Base-by-base conservation (phyloP, 2,113 vertebrate genomes). In the Callospermophilus lateralis region DNA sequence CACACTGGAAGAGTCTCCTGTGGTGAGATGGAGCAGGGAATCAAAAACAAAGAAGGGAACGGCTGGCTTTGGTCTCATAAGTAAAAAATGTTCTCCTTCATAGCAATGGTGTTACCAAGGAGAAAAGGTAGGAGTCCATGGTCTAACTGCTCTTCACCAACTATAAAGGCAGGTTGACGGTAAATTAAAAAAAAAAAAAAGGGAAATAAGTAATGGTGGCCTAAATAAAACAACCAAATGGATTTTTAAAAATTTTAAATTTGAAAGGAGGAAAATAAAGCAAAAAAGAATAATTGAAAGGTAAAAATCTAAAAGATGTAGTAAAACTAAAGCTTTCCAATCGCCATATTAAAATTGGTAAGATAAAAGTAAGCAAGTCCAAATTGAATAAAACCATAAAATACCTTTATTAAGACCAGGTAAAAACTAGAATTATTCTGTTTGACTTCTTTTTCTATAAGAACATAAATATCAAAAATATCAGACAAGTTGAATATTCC, bases 31-130 rank as follows among this genome's bases (percentile, higher is more conserved):
- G 34, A 87, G 3, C 8, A 78, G 88, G 16, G 19, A 51, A 53
- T 7, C 68, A 55, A 68, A 67, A 96, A 63, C 65, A 89, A 78
- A 76, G 37, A 89, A 72, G n/a, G 15, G 11, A 70, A 95, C 74
- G 28, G 4, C 15, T 92, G 67, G 58, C 53, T 86, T 96, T 61
- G 34, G 30, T 28, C 11, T 68, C 80, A 5, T 34, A 42, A 88
- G 73, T 84, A 88, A 90, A 88, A 90, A 79, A 85, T 42, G 37
- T 76, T 42, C 37, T 16, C 45, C 42, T 86, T 93, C 16, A 16
- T 74, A 45, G 73, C 0, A 63, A 1, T 34, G 6, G 37, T 79
- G 61, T 34, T 26, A 63, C 1, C 8, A 20, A 95, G 67, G 28
- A 76, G 42, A 73, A 79, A n/a, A 89, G 39, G 2, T 10, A 70